These are phyloP conservation scores for Corydoras sp. DNA, from an alignment of 2,113 vertebrate genomes.

Conservation along the genomic window DNA sequence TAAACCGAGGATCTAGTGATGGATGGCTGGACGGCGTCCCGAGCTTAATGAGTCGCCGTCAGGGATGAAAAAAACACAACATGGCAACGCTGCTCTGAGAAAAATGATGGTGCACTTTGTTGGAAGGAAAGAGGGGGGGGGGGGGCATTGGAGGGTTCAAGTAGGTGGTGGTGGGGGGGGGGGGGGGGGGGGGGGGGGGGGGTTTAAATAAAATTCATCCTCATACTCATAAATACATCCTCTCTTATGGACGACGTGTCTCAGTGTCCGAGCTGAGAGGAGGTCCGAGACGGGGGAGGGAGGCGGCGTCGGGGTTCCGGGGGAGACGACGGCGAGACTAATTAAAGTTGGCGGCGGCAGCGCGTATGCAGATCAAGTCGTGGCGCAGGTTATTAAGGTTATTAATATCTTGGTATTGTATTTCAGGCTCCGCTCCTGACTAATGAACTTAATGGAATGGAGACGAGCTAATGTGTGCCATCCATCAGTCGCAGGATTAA, in stretches of 20 bases:
- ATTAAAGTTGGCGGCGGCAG: not conserved
- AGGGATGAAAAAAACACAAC: too few species aligned
- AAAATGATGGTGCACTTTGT: conserved; percentile 6
- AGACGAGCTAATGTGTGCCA: not conserved
- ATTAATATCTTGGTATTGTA: conserved; percentile 2
- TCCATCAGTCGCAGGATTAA: not conserved
- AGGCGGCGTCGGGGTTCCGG: not conserved
- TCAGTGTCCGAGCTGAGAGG: conserved; percentile 3
- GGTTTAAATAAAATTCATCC: conserved; percentile 4
- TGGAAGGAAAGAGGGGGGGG: too few species aligned
- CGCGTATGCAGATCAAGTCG: not conserved
- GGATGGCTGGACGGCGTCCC: too few species aligned
- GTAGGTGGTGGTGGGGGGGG: conserved; percentile 5
- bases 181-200: too few species aligned
- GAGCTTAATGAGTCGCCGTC: too few species aligned
- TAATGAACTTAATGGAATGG: conserved; percentile 9
- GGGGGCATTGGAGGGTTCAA: not conserved
- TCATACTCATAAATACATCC: not conserved
- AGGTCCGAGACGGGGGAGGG: not conserved
- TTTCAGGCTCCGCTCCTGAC: conserved; percentile 8
- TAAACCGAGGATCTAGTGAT: too few species aligned
- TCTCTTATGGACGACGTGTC: conserved; percentile 17
- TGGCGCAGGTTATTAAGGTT: conserved; percentile 8
- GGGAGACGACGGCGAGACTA: conserved; percentile 3
- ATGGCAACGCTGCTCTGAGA: not conserved